Evolutionary conservation across 2,797 vertebrate species (phyloP).

Genomic region (Myripristis jacobus): DNA sequence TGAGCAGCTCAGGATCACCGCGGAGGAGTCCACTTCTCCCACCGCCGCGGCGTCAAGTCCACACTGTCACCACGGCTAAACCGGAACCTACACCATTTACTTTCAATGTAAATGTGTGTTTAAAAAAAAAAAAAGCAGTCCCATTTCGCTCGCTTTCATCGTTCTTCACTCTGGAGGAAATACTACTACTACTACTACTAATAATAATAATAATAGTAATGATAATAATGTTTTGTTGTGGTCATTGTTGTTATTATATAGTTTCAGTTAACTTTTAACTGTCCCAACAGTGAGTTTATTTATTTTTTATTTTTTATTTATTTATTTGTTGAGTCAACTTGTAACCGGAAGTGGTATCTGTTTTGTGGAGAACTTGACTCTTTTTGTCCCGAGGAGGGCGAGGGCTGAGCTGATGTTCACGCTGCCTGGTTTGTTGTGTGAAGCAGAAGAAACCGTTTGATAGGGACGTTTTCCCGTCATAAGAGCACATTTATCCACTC

Average conservation of each 20-base stretch:
- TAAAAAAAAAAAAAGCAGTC: neutral
- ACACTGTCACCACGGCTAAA: neutral
- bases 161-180: too few relatives aligned
- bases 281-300: too few relatives aligned
- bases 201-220: too few relatives aligned
- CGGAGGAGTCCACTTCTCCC: conserved; percentile 60
- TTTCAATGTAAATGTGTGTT: neutral
- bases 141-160: too few relatives aligned
- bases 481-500: neutral
- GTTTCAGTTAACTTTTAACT: too few relatives aligned
- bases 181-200: too few relatives aligned
- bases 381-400: conserved; percentile 29
- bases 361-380: neutral
- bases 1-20: conserved; percentile 17
- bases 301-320: too few relatives aligned
- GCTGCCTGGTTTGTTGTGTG: conserved; percentile 44
- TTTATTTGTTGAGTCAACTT: too few relatives aligned
- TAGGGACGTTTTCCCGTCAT: neutral
- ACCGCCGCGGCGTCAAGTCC: conserved; percentile 39
- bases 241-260: too few relatives aligned
- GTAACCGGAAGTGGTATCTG: conserved; percentile 12
- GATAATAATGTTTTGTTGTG: too few relatives aligned
- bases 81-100: neutral
- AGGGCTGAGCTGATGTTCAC: conserved; percentile 42
- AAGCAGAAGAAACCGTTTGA: neutral